Percentiles rank a stretch among this genome's conserved stretches.
Conservation (phyloP, 37 sponge, comb jelly and placozoan species). For the Eunapius fragilis region DNA sequence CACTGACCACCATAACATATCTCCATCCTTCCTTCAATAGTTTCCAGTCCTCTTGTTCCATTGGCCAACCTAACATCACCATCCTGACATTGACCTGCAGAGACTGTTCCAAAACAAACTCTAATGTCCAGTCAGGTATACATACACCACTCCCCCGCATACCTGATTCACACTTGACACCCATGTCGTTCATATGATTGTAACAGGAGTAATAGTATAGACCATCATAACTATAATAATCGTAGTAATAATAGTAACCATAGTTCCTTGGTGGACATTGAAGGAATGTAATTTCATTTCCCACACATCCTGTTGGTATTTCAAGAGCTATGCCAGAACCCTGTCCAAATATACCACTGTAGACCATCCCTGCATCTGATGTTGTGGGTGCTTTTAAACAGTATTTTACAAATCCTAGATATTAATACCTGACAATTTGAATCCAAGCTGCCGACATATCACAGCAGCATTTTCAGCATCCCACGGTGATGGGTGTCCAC, state of each 20-base stretch:
- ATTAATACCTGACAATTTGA: neutral
- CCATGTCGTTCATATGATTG: neutral
- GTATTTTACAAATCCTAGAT: too few species aligned
- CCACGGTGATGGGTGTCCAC: neutral
- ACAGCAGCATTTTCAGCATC: neutral
- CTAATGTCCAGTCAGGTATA: too few species aligned
- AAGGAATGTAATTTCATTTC: neutral
- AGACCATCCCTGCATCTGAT: neutral
- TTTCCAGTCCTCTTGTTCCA: neutral
- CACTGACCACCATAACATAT: slow-evolving; percentile 38
- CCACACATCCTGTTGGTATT: neutral
- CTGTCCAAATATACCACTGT: neutral
- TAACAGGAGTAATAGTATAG: neutral
- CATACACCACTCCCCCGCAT: neutral
- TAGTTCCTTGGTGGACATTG: neutral
- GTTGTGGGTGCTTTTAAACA: too few species aligned
- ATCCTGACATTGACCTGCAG: neutral
- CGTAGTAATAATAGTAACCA: too few species aligned
- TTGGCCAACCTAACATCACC: slow-evolving; percentile 21
- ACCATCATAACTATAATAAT: too few species aligned
- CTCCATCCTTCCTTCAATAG: slow-evolving; percentile 13
- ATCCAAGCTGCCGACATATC: neutral
- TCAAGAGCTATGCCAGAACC: neutral
- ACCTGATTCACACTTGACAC: neutral
- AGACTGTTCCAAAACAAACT: neutral